Evolutionary conservation across 1,140 invertebrate genomes (phyloP).

Genomic region (Diachasmimorpha longicaudata): DNA sequence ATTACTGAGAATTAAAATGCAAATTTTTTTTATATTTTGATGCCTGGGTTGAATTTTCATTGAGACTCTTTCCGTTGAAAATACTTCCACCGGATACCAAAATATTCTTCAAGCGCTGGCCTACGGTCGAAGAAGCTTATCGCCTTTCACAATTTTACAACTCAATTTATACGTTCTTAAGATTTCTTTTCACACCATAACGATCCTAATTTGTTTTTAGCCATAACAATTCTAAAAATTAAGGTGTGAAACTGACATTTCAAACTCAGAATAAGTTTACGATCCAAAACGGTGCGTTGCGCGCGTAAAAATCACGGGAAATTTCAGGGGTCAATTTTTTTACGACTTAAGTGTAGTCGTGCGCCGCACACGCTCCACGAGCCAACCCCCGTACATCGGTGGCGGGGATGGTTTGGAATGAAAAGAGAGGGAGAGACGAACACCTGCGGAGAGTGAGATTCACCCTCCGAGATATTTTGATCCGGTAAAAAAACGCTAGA

Average conservation of each 20-base stretch:
- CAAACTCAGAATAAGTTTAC: not conserved
- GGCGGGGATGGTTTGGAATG: not conserved
- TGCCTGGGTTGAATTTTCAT: no score
- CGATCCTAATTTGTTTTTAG: no score
- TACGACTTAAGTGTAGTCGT: not conserved
- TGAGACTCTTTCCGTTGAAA: no score
- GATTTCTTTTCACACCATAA: no score
- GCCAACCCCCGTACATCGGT: not conserved
- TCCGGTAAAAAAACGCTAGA: not conserved
- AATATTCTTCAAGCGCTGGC: no score
- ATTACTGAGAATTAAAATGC: no score
- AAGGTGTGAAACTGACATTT: not conserved
- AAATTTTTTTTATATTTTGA: no score
- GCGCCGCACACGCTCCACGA: not conserved
- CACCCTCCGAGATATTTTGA: not conserved
- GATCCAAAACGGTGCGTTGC: not conserved
- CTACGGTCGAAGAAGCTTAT: no score
- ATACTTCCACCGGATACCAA: no score
- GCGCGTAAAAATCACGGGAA: not conserved
- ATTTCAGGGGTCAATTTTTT: not conserved
- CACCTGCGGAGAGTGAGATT: not conserved
- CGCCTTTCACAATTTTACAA: no score
- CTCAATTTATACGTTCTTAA: no score
- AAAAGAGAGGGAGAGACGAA: not conserved
- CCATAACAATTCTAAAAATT: not conserved